phyloP scores from a whole-genome alignment of 2,113 vertebrate genomes.

The Xiphophorus hellerii region DNA sequence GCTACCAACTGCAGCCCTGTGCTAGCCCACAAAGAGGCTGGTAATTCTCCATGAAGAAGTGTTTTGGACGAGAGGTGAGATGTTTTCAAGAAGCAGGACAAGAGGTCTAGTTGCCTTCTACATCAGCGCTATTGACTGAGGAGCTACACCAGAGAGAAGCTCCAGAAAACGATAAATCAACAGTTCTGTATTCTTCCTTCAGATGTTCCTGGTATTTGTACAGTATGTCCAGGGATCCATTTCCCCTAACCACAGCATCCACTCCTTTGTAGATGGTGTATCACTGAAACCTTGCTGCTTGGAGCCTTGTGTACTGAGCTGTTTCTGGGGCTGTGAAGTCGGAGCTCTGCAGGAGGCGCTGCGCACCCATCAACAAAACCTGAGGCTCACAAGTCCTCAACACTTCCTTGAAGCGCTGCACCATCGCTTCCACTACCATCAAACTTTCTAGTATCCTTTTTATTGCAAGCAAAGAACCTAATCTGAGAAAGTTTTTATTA shows the following conservation, averaged over 20 bases:
- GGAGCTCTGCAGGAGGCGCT: slow-evolving; percentile 85
- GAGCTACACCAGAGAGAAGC: not conserved
- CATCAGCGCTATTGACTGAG: not conserved
- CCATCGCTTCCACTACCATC: slow-evolving; percentile 79
- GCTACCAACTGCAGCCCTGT: too few species aligned
- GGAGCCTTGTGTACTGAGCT: slow-evolving; percentile 87
- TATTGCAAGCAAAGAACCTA: not conserved
- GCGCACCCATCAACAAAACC: slow-evolving; percentile 81
- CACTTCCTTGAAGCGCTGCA: slow-evolving; percentile 86
- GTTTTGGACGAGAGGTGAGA: too few species aligned
- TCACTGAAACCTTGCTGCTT: slow-evolving; percentile 84
- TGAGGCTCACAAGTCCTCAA: slow-evolving; percentile 80
- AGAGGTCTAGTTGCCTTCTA: too few species aligned
- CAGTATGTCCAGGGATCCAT: not conserved
- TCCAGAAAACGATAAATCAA: not conserved
- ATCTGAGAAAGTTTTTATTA: not conserved
- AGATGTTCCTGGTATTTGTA: not conserved
- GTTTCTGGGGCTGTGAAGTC: slow-evolving; percentile 93
- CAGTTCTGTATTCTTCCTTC: not conserved
- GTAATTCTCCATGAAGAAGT: too few species aligned
- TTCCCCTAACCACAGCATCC: not conserved
- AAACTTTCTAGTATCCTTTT: slow-evolving; percentile 92
- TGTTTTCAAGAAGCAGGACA: too few species aligned
- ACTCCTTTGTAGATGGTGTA: slow-evolving; percentile 80
- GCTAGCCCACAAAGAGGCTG: too few species aligned